A percentile compares a stretch with the other conserved stretches of the same genome.
Conservation (phyloP, 2,113 vertebrate species). For the Taurulus bubalis region DNA sequence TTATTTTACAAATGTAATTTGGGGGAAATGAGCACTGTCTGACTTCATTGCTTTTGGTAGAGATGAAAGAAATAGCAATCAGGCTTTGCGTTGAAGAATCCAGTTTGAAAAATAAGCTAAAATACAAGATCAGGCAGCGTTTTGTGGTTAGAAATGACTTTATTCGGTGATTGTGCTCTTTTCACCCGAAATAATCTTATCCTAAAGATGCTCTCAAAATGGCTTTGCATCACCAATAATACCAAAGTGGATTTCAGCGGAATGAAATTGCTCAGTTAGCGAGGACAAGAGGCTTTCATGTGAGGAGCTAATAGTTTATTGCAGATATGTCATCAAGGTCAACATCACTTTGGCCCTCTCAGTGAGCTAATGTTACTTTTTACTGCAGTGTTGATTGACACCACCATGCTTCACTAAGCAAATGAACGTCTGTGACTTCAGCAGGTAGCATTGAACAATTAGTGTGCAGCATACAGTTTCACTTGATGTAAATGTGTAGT, state of each 20-base stretch:
- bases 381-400: conserved; percentile 15
- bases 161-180: conserved; percentile 15
- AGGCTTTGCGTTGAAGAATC: conserved; percentile 1
- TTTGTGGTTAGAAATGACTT: conserved; percentile 2
- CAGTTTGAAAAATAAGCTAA: conserved; percentile 8
- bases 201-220: conserved; percentile 42
- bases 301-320: conserved; percentile 51
- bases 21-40: conserved; percentile 20
- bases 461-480: conserved; percentile 37
- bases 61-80: neutral
- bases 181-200: conserved; percentile 38
- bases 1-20: conserved; percentile 28
- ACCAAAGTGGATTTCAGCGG: conserved; percentile 57
- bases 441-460: conserved; percentile 38
- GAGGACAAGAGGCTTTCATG: conserved; percentile 57
- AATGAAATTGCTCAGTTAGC: conserved; percentile 60
- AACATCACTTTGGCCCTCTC: conserved; percentile 43
- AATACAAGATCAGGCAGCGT: conserved; percentile 3
- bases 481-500: neutral
- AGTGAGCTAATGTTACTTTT: conserved; percentile 24
- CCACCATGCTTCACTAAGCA: conserved; percentile 43
- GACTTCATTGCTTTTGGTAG: conserved; percentile 18
- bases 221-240: conserved; percentile 37
- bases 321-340: conserved; percentile 57
- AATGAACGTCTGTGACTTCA: conserved; percentile 20